Base-by-base conservation (phyloP, 2,888 invertebrate species). In the Alentia gelatinosa region DNA sequence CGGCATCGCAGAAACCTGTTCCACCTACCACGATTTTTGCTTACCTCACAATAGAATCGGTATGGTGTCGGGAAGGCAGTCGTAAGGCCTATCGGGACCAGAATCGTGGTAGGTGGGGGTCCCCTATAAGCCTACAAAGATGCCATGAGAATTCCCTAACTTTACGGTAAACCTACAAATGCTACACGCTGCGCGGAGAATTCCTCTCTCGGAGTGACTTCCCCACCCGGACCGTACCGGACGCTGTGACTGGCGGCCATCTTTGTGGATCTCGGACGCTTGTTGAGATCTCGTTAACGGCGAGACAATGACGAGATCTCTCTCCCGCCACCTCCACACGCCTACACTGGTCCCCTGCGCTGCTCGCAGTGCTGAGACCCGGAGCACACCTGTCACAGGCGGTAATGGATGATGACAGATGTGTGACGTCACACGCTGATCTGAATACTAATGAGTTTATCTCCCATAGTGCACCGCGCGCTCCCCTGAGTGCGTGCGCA, bases 381-480 rank as follows among this genome's bases (percentile, higher is more conserved):
- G 12, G 30, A 30, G 33, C 30, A n/a, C 30, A 68, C 12, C 68
- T 68, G 68, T 30, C 68, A 68, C 0, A n/a, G 30, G 12, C 26
- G 33, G 12, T 68, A 68, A 68, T 68, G 68, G 68, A 30, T 30
- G 30, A 30, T 30, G 68, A 68, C 30, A 30, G 33, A 68, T 30
- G 68, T 12, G 30, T 12, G 30, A 30, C 68, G 68, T 30, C 68
- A 68, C 23, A 4, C 12, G 26, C 68, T 68, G 68, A 68, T 30
- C 68, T 30, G 68, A 68, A 68, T 68, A 26, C n/a, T 68, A 68
- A 68, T 30, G 68, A 68, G 68, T 68, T 30, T 68, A 68, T 68
- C 30, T 30, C 68, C n/a, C 56, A 56, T 19, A 56, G 56, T 19
- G 23, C 56, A 9, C 3, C 3, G 23, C 56, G 3, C 56, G n/a